Base-by-base conservation (phyloP, 2,888 invertebrate species). In the Mimachlamys varia region DNA sequence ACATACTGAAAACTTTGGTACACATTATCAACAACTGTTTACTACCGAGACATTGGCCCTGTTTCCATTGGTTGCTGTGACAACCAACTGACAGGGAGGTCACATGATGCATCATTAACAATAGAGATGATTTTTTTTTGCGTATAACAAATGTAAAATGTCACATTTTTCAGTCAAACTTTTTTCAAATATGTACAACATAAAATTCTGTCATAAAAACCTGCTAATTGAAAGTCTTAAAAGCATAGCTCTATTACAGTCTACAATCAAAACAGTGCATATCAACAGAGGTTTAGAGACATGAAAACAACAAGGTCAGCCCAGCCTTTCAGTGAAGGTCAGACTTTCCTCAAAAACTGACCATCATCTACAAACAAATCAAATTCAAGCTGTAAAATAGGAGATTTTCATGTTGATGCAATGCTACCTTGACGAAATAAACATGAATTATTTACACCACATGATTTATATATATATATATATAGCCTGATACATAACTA, bases 1-100 rank as follows among this genome's bases (percentile, higher is more conserved):
- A 76, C 76, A 33, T 76, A 76, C 76, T 76, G 76, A 76, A 62
- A 76, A 76, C 76, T 76, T 76, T 76, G 76, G 76, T 76, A 76
- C 33, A 76, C 76, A 76, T 76, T 12, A 10, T 76, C 33, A 76
- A 76, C 76, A 76, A 76, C 76, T 17, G 62, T 62, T 62, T 62
- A 62, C 62, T 76, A 76, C 76, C 12, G 76, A 76, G 76, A 76
- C 76, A 76, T 76, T 76, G 76, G 76, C 76, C 76, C 76, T 76
- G 76, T 33, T 76, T 4, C 27, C 33, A 76, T 33, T 76, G 76
- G 76, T 76, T 76, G 76, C 33, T 27, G 15, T 76, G 76, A 76
- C 76, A 76, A 76, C 76, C 76, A 33, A 27, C 76, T 76, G 10
- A 7, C 76, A 76, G 76, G 76, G 33, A 76, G 33, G 76, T 76